These are phyloP conservation scores for Lagenorhynchus albirostris DNA, from an alignment of 2,113 vertebrate genomes.

Conservation along the genomic window DNA sequence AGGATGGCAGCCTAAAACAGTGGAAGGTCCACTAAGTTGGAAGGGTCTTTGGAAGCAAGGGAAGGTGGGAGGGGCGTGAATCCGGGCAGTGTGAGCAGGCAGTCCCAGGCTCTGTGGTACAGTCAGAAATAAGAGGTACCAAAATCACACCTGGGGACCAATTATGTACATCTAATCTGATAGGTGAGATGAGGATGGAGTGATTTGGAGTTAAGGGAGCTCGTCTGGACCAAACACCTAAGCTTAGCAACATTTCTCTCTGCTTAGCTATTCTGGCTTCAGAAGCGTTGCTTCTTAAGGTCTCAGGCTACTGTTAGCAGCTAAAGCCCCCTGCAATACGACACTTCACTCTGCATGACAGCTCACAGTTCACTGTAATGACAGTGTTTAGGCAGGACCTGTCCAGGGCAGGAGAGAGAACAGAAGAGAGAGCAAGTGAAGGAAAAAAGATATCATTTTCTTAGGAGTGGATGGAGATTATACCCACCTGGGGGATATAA, in stretches of 20 bases:
- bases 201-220: not conserved
- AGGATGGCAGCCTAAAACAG: not conserved
- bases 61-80: not conserved
- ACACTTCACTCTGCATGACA: not conserved
- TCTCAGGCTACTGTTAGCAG: not conserved
- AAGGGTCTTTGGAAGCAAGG: not conserved
- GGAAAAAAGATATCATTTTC: not conserved
- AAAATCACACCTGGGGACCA: not conserved
- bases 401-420: not conserved
- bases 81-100: not conserved
- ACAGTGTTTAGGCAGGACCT: constrained; percentile 31
- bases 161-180: not conserved
- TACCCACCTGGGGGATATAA: not conserved
- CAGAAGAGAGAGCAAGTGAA: not conserved
- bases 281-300: not conserved
- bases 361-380: not conserved
- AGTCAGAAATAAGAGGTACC: not conserved
- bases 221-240: not conserved
- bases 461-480: not conserved
- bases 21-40: not conserved
- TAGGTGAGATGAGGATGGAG: not conserved
- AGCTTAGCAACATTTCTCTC: not conserved
- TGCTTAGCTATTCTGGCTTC: not conserved
- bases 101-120: not conserved
- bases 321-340: not conserved